These are phyloP conservation scores for Silurus lanzhouensis DNA, from an alignment of 2,797 vertebrate genomes.

Conservation along the genomic window DNA sequence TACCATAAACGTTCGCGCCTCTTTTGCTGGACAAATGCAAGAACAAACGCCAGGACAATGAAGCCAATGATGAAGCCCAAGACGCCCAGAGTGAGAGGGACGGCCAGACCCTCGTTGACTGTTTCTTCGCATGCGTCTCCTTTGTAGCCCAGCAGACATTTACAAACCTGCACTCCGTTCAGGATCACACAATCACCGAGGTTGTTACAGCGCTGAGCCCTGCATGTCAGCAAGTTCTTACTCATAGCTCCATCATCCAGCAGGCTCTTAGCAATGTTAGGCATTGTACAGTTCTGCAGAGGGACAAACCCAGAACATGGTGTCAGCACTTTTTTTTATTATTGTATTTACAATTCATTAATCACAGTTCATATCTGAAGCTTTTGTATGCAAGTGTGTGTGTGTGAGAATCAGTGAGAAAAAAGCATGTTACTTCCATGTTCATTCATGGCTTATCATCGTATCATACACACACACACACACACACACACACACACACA, in stretches of 20 bases:
- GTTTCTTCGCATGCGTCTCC: conserved; percentile 76
- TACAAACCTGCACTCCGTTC: conserved; percentile 66
- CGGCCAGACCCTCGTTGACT: conserved; percentile 61
- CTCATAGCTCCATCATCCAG: background rate
- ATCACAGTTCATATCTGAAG: background rate
- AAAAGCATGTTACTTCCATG: too few relatives aligned
- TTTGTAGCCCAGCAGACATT: conserved; percentile 77
- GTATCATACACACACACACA: too few relatives aligned
- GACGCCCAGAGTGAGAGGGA: conserved; percentile 74
- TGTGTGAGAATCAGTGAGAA: too few relatives aligned
- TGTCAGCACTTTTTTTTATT: background rate
- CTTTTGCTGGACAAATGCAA: conserved; percentile 72
- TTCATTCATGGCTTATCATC: too few relatives aligned
- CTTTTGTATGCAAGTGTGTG: background rate
- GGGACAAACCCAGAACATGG: background rate
- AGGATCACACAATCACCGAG: conserved; percentile 72
- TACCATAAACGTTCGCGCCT: conserved; percentile 72
- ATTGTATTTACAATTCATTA: background rate
- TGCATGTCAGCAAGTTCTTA: conserved; percentile 66
- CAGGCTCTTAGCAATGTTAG: background rate
- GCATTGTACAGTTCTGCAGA: conserved; percentile 28
- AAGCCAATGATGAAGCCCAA: conserved; percentile 66
- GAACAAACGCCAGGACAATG: conserved; percentile 68
- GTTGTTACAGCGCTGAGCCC: conserved; percentile 66
- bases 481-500: too few relatives aligned